phyloP scores from a whole-genome alignment of 2,888 invertebrate genomes.

The Latrodectus elegans region DNA sequence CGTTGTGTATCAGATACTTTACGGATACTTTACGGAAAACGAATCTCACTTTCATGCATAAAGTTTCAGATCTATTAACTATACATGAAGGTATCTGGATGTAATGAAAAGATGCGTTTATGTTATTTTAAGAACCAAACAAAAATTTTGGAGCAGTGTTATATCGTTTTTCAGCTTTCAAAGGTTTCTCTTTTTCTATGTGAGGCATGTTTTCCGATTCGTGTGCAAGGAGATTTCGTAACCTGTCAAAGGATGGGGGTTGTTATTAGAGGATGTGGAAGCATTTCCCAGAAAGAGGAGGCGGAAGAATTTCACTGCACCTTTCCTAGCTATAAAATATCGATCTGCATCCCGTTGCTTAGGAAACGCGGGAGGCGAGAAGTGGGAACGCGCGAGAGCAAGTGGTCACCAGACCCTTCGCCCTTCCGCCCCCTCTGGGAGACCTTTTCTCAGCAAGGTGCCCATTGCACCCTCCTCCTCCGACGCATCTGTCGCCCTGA shows the following conservation, averaged over 20 bases:
- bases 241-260: not conserved
- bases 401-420: constrained; percentile 53
- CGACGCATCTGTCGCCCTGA: not conserved
- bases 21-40: no score
- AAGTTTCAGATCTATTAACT: no score
- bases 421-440: constrained; percentile 12
- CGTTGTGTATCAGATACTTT: no score
- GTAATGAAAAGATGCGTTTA: no score
- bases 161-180: no score
- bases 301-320: not conserved
- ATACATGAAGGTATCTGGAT: no score
- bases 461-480: not conserved
- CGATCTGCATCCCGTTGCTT: constrained; percentile 46
- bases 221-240: no score
- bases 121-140: no score
- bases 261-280: not conserved
- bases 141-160: no score
- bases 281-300: not conserved
- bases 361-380: constrained; percentile 35
- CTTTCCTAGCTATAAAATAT: constrained; percentile 39
- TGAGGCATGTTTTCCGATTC: no score
- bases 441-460: not conserved
- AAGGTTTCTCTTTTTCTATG: no score
- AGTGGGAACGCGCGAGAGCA: constrained; percentile 31
- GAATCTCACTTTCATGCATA: no score